Conservation (phyloP, 2,113 vertebrate species). For the Meleagris gallopavo region DNA sequence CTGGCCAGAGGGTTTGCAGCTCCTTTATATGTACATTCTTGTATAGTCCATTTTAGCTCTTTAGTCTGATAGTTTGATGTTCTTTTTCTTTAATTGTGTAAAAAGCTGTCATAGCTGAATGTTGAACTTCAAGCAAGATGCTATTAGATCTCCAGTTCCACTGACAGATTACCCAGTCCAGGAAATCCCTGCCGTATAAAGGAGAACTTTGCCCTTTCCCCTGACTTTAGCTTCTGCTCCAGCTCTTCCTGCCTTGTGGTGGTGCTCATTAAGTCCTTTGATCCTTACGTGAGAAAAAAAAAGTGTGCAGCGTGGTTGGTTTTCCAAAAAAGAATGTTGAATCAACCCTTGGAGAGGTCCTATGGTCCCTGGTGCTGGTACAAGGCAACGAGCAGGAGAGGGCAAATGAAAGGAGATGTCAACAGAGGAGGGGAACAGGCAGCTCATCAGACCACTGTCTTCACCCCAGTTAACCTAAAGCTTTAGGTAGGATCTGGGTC, state of each 20-base stretch:
- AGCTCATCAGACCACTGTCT: background rate
- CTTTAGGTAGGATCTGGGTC: background rate
- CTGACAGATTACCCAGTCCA: background rate
- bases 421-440: background rate
- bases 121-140: background rate
- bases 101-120: background rate
- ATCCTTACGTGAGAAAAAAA: background rate
- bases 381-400: background rate
- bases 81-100: background rate
- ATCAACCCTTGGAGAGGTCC: background rate
- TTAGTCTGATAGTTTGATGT: background rate
- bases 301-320: background rate
- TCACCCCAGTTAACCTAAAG: background rate
- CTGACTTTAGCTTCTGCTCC: background rate
- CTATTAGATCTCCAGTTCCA: background rate
- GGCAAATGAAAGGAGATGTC: background rate
- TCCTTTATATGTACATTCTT: background rate
- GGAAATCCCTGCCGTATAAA: background rate
- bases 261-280: background rate
- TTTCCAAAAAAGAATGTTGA: background rate
- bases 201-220: background rate
- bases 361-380: background rate
- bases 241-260: background rate
- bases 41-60: background rate
- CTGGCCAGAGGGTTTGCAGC: background rate